These are phyloP conservation scores for Torymus texanus DNA, from an alignment of 2,888 invertebrate genomes.

Conservation along the genomic window DNA sequence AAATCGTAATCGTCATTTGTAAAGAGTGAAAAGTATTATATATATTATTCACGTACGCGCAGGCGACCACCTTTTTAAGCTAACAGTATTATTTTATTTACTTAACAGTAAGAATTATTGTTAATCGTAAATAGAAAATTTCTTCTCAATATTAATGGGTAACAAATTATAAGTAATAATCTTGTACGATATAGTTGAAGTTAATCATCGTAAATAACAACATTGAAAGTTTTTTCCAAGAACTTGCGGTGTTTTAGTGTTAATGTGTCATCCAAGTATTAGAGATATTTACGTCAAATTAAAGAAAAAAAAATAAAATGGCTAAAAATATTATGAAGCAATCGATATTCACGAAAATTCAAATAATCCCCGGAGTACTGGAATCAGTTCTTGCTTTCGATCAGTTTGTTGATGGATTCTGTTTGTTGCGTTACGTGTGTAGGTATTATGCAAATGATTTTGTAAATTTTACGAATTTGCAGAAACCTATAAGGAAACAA, in stretches of 20 bases:
- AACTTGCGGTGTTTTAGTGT: no score
- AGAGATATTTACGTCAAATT: neutral
- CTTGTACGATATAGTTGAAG: no score
- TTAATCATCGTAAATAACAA: no score
- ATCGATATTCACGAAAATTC: neutral
- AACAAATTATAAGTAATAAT: no score
- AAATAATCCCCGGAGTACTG: slow-evolving; percentile 4
- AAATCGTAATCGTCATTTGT: no score
- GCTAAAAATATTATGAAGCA: slow-evolving; percentile 1
- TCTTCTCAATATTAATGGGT: no score
- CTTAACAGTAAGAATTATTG: slow-evolving; percentile 4
- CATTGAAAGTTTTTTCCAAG: no score
- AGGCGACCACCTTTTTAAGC: slow-evolving; percentile 11
- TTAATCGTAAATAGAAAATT: no score
- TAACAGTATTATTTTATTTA: slow-evolving; percentile 42
- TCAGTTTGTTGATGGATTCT: slow-evolving; percentile 36
- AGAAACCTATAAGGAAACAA: slow-evolving; percentile 29
- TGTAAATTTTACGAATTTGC: slow-evolving; percentile 23
- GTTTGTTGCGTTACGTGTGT: slow-evolving; percentile 27
- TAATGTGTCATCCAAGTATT: no score
- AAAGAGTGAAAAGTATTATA: no score
- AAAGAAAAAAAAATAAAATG: neutral
- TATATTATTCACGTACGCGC: slow-evolving; percentile 22
- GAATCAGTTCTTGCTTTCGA: slow-evolving; percentile 45
- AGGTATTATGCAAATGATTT: slow-evolving; percentile 15